Evolutionary conservation across 2,888 invertebrate genomes (phyloP), one percentile per base, ranked within the genome.

Genomic region (Polyommatus iphigenia): DNA sequence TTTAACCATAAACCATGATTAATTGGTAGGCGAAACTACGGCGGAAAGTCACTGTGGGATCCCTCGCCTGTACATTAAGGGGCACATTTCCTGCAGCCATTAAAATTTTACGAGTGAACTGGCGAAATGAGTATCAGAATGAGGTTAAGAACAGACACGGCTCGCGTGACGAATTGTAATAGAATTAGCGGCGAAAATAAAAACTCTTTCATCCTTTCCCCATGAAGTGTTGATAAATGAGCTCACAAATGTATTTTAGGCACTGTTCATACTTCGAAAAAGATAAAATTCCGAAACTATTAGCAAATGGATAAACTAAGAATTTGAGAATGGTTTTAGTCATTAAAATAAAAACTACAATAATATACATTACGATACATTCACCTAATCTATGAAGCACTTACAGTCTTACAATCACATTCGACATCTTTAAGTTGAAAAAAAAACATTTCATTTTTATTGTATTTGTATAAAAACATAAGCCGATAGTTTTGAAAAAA

Each of bases 91-190:
- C 88, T 87, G 83, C 83, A 81, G 87, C 89, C 88, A 92, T 93
- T 93, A 93, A 93, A 91, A 89, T 91, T 93, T 92, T 91, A 93
- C 90, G 91, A 92, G 85, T 91, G 90, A 91, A 88, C 89, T 91
- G 91, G 87, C 87, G 88, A 91, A 93, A 91, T 92, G 90, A 92
- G 92, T 89, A 88, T 87, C 87, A 85, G 90, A 93, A 93, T 92
- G 91, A 90, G 92, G 92, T 92, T 92, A 92, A 90, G 90, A 85
- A 84, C 85, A 87, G 87, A 87, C 83, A 84, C 82, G 87, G 86
- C 85, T 92, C 85, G 87, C 89, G 89, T 90, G 90, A 88, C 86
- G 85, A 84, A 76, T 78, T 79, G 80, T 80, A 78, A 80, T 79
- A 79, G 80, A 79, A 81, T 80, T 80, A 79, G 76, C 79, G 79